These are phyloP conservation scores for Ariopsis seemanni DNA, from an alignment of 2,113 vertebrate genomes.

Conservation along the genomic window DNA sequence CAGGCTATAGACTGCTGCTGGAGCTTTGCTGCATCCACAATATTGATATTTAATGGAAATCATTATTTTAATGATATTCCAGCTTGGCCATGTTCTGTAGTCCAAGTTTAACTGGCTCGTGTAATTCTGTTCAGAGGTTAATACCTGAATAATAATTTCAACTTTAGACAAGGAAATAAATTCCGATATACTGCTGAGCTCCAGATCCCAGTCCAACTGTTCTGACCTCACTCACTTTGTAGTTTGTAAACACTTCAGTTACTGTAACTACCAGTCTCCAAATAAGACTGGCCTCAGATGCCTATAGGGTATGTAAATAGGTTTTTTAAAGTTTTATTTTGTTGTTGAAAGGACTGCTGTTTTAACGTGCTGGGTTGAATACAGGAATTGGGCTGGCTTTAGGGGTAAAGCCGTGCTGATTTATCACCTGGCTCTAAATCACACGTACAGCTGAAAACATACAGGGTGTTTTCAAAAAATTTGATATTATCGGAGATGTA, in stretches of 20 bases:
- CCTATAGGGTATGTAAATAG: constrained; percentile 67
- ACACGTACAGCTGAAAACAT: not conserved
- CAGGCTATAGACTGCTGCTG: not conserved
- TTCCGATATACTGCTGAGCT: constrained; percentile 28
- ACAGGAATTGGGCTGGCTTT: constrained; percentile 24
- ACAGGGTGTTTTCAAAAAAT: too few relatives aligned
- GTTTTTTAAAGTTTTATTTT: constrained; percentile 63
- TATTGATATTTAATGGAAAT: not conserved
- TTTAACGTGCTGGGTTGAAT: constrained; percentile 54
- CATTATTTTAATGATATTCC: not conserved
- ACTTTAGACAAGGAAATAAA: not conserved
- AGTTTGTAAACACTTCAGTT: constrained; percentile 44
- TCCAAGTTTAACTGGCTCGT: not conserved
- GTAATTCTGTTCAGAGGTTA: not conserved
- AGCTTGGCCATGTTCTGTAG: not conserved
- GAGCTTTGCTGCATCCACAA: constrained; percentile 3
- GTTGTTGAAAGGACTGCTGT: constrained; percentile 63
- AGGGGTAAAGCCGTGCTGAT: constrained; percentile 12
- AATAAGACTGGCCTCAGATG: constrained; percentile 46
- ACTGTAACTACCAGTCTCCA: constrained; percentile 49
- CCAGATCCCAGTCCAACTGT: constrained; percentile 23
- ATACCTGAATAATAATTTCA: not conserved
- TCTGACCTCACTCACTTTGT: constrained; percentile 39
- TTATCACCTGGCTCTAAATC: constrained; percentile 19
- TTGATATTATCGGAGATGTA: too few relatives aligned